Evolutionary conservation across 1,140 invertebrate species (phyloP).

Genomic region (Drosophila setifemur): DNA sequence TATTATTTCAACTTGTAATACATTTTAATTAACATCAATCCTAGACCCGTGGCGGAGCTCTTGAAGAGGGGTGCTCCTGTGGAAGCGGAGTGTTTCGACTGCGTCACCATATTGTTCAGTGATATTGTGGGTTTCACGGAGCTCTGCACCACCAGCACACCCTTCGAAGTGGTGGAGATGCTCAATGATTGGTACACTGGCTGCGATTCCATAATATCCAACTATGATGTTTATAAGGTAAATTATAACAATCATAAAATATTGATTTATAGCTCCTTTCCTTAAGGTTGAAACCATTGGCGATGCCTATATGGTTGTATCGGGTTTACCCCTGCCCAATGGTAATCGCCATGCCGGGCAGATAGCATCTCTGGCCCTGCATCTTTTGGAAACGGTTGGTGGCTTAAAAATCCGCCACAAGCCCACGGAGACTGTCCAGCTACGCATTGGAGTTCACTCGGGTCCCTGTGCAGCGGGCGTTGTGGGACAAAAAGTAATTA

Average conservation of each 20-base stretch:
- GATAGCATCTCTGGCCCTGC: slow-evolving; percentile 94
- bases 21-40: not conserved
- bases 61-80: slow-evolving; percentile 92
- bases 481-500: slow-evolving; percentile 89
- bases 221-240: slow-evolving; percentile 95
- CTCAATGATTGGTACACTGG: slow-evolving; percentile 96
- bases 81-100: slow-evolving; percentile 93
- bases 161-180: slow-evolving; percentile 93
- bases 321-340: slow-evolving; percentile 91
- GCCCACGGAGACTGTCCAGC: slow-evolving; percentile 90
- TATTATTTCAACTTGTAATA: no score
- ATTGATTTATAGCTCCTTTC: not conserved
- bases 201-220: slow-evolving; percentile 95
- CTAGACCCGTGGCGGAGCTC: slow-evolving; percentile 94
- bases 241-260: not conserved
- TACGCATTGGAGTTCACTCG: slow-evolving; percentile 93
- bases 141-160: slow-evolving; percentile 93
- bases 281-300: slow-evolving; percentile 95
- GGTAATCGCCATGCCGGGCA: slow-evolving; percentile 88
- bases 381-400: slow-evolving; percentile 92
- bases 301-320: slow-evolving; percentile 97
- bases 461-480: slow-evolving; percentile 92
- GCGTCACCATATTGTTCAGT: slow-evolving; percentile 95
- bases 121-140: slow-evolving; percentile 98
- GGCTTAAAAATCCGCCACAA: slow-evolving; percentile 91